Evolutionary conservation across 2,113 vertebrate genomes (phyloP).

Genomic region (Nyctibius bracteatus): DNA sequence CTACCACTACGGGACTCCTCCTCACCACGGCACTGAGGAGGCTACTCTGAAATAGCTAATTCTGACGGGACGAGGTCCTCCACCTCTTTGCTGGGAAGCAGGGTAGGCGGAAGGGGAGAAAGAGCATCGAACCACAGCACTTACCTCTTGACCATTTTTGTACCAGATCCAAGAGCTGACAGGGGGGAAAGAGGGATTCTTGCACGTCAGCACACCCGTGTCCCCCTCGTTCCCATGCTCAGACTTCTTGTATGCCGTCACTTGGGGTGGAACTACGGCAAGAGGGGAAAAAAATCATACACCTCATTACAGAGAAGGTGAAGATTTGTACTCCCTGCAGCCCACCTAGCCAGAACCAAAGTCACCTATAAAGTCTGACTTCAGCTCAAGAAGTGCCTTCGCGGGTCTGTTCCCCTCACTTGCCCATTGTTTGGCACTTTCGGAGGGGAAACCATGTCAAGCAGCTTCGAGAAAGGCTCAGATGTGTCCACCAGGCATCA

Average conservation of each 20-base stretch:
- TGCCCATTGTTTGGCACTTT: background rate
- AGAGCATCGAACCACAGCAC: background rate
- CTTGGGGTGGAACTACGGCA: slow-evolving; percentile 71
- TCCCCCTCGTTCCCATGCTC: slow-evolving; percentile 88
- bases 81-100: background rate
- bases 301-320: fast-evolving
- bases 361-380: background rate
- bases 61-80: background rate
- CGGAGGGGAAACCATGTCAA: background rate
- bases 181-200: slow-evolving; percentile 71
- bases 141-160: slow-evolving; percentile 12
- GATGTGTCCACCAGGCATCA: background rate
- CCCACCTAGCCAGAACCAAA: background rate
- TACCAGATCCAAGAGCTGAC: slow-evolving; percentile 66
- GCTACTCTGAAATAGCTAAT: background rate
- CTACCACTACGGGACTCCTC: background rate
- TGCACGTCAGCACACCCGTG: slow-evolving; percentile 75
- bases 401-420: background rate
- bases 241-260: slow-evolving; percentile 79
- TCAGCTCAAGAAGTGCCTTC: background rate
- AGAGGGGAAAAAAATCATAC: background rate
- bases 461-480: background rate
- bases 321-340: background rate
- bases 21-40: background rate
- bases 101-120: background rate